Percentiles rank a stretch among this genome's conserved stretches.
Conservation (phyloP, 1,140 invertebrate species). For the Lamellibrachia luymesi region DNA sequence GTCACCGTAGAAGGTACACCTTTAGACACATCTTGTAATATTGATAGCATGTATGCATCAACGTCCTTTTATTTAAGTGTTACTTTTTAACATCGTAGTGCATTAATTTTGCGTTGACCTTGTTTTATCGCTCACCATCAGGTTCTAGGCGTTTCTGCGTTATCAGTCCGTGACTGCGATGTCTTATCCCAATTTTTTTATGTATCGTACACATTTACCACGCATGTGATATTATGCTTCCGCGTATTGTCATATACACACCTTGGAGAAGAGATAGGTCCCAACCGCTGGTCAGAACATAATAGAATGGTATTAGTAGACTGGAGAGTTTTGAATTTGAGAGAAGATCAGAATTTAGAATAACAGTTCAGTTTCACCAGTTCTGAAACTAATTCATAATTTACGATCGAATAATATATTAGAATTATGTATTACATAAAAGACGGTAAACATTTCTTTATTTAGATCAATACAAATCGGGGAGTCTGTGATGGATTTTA, state of each 20-base stretch:
- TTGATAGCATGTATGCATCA: background rate
- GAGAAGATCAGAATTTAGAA: too few relatives aligned
- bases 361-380: too few relatives aligned
- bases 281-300: too few relatives aligned
- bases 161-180: background rate
- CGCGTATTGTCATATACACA: background rate
- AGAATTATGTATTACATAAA: too few relatives aligned
- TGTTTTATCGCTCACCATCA: background rate
- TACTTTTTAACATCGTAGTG: background rate
- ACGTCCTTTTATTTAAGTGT: background rate
- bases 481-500: too few relatives aligned
- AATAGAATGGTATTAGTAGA: too few relatives aligned
- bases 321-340: too few relatives aligned
- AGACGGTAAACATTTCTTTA: too few relatives aligned
- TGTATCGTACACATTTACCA: background rate
- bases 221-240: too few relatives aligned
- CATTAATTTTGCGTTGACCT: background rate
- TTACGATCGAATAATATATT: too few relatives aligned
- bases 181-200: background rate
- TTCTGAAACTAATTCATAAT: too few relatives aligned
- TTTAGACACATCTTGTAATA: background rate
- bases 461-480: too few relatives aligned
- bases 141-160: background rate
- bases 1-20: background rate
- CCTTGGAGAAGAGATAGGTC: background rate